Evolutionary conservation across 2,888 invertebrate genomes (phyloP).

Genomic region (Ormyrus labotus): DNA sequence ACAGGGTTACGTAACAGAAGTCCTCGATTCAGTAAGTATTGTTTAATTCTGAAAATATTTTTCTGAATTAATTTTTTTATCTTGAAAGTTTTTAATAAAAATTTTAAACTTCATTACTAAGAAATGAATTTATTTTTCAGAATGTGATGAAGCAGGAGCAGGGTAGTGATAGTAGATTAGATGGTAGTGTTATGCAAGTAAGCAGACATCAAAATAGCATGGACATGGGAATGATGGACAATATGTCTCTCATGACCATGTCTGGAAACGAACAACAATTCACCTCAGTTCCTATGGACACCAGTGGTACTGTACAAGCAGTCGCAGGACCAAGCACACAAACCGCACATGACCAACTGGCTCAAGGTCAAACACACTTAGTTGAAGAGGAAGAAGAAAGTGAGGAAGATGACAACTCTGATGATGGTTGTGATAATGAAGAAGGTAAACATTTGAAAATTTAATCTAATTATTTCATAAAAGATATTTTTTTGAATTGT

Average conservation of each 20-base stretch:
- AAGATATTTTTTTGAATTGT: background rate
- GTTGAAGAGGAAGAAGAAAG: constrained; percentile 70
- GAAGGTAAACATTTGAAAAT: constrained; percentile 64
- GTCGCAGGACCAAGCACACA: constrained; percentile 71
- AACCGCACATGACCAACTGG: constrained; percentile 67
- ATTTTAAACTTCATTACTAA: background rate
- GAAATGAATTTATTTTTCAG: constrained; percentile 58
- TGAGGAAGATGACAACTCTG: constrained; percentile 72
- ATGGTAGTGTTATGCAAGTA: constrained; percentile 70
- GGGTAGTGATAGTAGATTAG: constrained; percentile 71
- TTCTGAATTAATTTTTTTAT: too few species aligned
- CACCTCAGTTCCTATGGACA: constrained; percentile 74
- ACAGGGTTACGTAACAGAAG: constrained; percentile 70
- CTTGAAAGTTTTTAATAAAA: constrained; percentile 5
- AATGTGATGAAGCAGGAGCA: constrained; percentile 71
- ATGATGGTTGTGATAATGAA: constrained; percentile 73
- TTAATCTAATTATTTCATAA: background rate
- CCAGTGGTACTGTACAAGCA: constrained; percentile 68
- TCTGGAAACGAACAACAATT: constrained; percentile 70
- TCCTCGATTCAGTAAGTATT: constrained; percentile 68
- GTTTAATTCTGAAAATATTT: background rate
- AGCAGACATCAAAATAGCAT: constrained; percentile 70
- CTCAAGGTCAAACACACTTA: constrained; percentile 66
- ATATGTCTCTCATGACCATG: constrained; percentile 68
- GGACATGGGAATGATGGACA: constrained; percentile 72